Base-by-base conservation (phyloP, 2,888 invertebrate species). In the Deroplatys truncata region DNA sequence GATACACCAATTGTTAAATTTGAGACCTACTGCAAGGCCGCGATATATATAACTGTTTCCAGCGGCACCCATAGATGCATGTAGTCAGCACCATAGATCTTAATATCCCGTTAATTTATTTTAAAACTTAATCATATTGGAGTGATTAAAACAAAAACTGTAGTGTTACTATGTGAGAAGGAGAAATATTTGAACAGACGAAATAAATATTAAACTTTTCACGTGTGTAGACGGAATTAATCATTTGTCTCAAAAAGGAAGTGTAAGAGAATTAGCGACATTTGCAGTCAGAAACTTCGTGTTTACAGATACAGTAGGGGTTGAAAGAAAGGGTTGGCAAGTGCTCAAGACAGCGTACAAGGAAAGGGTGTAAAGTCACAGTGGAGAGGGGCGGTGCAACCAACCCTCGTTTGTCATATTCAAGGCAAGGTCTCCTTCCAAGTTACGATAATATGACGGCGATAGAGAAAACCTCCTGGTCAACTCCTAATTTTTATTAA, bases 291-390 rank as follows among this genome's bases (percentile, higher is more conserved):
- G 56, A 72, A 20, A 72, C 20, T 20, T 72, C 56, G 56, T 72
- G 56, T 72, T 72, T 72, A 72, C 56, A 72, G 56, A 72, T 72
- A 72, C 56, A 20, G 56, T 20, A 20, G 25, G 56, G 56, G 56
- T 20, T 87, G 86, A 43, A 43, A 72, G 56, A 72, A 72, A 72
- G 56, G 56, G 56, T 72, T 87, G 86, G 31, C 86, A 82, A 56
- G 82, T 86, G 86, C 86, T 82, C 29, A 86, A 86, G 86, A 86
- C 86, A 86, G 86, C 56, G 28, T 86, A 86, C 86, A 86, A 86
- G 86, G 86, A 86, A 86, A 86, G 86, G 86, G 86, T 86, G 89
- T 86, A 86, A 86, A 86, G 29, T 86, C 82, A 72, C 72, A 82
- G 29, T 31, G 72, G 72, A 31, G 25, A 29, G 86, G 86, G 86